These are phyloP conservation scores for Perdita meconis DNA, from an alignment of 2,888 invertebrate genomes.

Conservation along the genomic window DNA sequence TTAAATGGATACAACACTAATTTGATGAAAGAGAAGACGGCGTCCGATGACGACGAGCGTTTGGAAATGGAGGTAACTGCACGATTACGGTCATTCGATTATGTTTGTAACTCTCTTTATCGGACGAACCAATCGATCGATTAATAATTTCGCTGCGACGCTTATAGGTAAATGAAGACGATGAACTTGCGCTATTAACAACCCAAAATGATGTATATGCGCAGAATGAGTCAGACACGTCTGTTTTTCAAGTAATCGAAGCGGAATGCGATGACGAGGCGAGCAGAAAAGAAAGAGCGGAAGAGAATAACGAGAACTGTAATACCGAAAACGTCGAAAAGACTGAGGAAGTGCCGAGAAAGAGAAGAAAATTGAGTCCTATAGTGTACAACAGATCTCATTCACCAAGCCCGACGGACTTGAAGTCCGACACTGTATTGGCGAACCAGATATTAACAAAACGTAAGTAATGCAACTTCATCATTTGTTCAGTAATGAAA, in stretches of 20 bases:
- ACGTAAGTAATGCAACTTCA: conserved; percentile 40
- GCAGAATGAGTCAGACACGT: conserved; percentile 69
- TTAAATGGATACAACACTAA: conserved; percentile 82
- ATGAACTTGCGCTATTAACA: conserved; percentile 75
- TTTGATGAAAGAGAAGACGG: conserved; percentile 73
- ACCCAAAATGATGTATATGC: conserved; percentile 69
- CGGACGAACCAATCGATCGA: neutral
- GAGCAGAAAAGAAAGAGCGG: conserved; percentile 69
- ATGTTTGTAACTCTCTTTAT: too few relatives aligned
- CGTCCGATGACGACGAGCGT: conserved; percentile 77
- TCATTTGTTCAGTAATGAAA: neutral
- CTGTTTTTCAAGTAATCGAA: conserved; percentile 76
- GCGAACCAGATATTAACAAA: conserved; percentile 41
- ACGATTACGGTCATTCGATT: too few relatives aligned
- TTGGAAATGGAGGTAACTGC: conserved; percentile 79
- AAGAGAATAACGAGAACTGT: conserved; percentile 77
- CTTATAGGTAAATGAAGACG: conserved; percentile 78
- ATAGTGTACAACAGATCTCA: conserved; percentile 80
- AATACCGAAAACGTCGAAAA: conserved; percentile 77
- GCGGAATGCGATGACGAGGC: conserved; percentile 77
- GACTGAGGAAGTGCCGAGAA: conserved; percentile 75
- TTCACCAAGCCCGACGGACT: conserved; percentile 69
- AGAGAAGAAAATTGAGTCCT: conserved; percentile 81
- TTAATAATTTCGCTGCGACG: conserved; percentile 14
- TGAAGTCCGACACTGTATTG: conserved; percentile 48